phyloP scores from a whole-genome alignment of 2,797 vertebrate species.

The Microctenopoma steveboyesi region DNA sequence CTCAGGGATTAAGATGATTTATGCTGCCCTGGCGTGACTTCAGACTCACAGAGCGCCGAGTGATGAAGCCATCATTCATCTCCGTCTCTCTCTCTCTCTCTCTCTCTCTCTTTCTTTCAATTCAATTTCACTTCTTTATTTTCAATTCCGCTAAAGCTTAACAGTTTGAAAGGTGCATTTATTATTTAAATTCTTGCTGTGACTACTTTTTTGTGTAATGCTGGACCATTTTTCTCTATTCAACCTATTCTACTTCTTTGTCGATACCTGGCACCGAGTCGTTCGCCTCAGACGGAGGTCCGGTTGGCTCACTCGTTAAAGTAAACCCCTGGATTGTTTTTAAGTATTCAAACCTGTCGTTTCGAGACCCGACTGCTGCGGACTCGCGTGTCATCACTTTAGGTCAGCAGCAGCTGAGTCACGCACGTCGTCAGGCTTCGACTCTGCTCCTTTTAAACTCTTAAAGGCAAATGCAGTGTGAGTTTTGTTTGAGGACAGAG shows the following conservation, averaged over 20 bases:
- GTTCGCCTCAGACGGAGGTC: conserved; percentile 5
- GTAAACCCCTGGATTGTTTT: background rate
- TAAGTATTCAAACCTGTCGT: background rate
- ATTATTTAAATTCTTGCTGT: conserved; percentile 9
- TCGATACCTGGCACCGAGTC: background rate
- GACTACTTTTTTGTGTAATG: background rate
- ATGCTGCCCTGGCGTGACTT: conserved; percentile 71
- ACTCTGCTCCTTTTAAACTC: conserved; percentile 16
- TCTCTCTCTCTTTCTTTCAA: conserved; percentile 14
- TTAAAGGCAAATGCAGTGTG: conserved; percentile 6
- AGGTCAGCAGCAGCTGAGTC: background rate
- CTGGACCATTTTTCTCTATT: background rate
- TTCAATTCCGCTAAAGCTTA: conserved; percentile 1
- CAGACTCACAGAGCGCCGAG: conserved; percentile 70
- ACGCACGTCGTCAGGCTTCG: conserved; percentile 8
- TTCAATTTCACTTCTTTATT: conserved; percentile 7
- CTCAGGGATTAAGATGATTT: conserved; percentile 81
- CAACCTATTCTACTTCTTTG: background rate
- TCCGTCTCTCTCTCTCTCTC: conserved; percentile 20
- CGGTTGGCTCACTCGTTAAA: background rate
- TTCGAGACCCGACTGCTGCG: background rate
- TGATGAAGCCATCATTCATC: conserved; percentile 70
- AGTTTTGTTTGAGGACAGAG: conserved; percentile 3
- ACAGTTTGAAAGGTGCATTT: background rate
- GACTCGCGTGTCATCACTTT: conserved; percentile 11